These are phyloP conservation scores for Planiliza haematocheilus DNA, from an alignment of 2,113 vertebrate genomes.

Conservation along the genomic window DNA sequence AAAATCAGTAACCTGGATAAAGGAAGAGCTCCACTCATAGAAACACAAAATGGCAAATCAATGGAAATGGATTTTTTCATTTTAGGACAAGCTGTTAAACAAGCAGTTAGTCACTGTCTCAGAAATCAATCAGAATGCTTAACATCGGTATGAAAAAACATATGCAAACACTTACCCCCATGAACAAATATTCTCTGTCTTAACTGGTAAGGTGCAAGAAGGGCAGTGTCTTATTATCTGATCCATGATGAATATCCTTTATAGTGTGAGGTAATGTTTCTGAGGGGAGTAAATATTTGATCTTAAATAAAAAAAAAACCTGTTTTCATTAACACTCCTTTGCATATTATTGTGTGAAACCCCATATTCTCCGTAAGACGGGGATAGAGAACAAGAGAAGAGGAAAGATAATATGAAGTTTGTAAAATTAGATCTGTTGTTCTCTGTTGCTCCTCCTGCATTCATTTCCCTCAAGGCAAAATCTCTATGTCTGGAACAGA, in stretches of 20 bases:
- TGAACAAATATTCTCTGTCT: not conserved
- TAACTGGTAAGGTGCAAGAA: too few relatives aligned
- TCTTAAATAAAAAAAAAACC: slow-evolving; percentile 2
- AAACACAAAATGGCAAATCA: slow-evolving; percentile 27
- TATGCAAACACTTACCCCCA: not conserved
- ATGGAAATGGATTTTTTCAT: slow-evolving; percentile 9
- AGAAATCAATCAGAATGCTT: slow-evolving; percentile 5
- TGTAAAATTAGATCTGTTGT: not conserved
- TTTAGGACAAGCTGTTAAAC: not conserved
- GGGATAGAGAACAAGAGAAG: not conserved
- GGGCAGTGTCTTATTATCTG: not conserved
- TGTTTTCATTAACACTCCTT: slow-evolving; percentile 4
- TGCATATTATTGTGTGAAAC: slow-evolving; percentile 1
- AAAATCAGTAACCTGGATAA: not conserved
- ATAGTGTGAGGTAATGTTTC: not conserved
- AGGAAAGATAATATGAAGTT: not conserved
- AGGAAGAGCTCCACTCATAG: too few relatives aligned
- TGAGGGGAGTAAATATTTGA: not conserved
- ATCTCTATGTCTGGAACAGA: not conserved
- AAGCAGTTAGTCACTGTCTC: slow-evolving; percentile 17
- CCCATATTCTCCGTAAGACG: not conserved
- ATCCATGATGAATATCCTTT: not conserved
- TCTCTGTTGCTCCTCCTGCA: slow-evolving; percentile 1
- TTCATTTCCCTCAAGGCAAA: slow-evolving; percentile 4
- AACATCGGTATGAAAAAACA: not conserved